A percentile compares a stretch with the other conserved stretches of the same genome.
These are phyloP conservation scores for Crenichthys baileyi DNA, from an alignment of 2,797 vertebrate genomes.

Conservation along the genomic window DNA sequence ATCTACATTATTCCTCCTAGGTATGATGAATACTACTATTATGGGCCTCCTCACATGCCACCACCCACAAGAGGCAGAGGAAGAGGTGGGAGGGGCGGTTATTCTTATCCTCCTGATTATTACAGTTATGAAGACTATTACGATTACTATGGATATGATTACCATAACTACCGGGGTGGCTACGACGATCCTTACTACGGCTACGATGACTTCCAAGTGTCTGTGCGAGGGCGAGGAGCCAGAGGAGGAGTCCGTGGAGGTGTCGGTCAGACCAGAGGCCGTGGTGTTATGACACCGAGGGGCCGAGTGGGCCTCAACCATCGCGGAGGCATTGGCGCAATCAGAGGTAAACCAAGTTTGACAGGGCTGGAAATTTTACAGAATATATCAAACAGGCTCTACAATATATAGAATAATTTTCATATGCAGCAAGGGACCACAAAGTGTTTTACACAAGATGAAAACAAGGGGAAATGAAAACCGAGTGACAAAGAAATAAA, in stretches of 20 bases:
- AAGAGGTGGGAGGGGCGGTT: constrained; percentile 92
- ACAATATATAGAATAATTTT: not conserved
- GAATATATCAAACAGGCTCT: not conserved
- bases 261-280: constrained; percentile 86
- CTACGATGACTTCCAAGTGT: constrained; percentile 98
- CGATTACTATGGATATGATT: constrained; percentile 99
- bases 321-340: constrained; percentile 93
- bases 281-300: constrained; percentile 87
- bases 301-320: constrained; percentile 88
- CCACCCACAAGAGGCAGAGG: constrained; percentile 95
- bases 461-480: not conserved
- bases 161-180: constrained; percentile 99
- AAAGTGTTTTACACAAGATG: not conserved
- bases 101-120: constrained; percentile 96
- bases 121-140: constrained; percentile 99
- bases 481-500: not conserved
- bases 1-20: constrained; percentile 67
- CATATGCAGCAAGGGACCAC: not conserved
- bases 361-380: not conserved
- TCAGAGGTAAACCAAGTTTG: constrained; percentile 83
- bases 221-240: constrained; percentile 92
- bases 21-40: constrained; percentile 99
- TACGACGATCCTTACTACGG: constrained; percentile 99
- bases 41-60: constrained; percentile 95
- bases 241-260: constrained; percentile 85